These are phyloP conservation scores for Salvelinus alpinus DNA, from an alignment of 2,113 vertebrate genomes.

Conservation along the genomic window DNA sequence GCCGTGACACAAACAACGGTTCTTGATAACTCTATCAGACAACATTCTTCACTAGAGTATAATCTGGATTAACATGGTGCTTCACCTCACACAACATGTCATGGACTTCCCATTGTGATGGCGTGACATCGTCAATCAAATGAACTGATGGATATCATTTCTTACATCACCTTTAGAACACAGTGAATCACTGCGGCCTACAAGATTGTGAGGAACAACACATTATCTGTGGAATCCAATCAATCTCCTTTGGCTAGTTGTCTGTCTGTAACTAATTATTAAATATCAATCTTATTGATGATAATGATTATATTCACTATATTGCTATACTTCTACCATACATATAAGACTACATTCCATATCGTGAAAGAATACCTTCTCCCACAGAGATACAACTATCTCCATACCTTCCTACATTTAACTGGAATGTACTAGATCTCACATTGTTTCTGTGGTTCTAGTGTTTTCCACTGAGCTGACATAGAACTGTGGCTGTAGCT, in stretches of 20 bases:
- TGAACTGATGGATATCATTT: too few species aligned
- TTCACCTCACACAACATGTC: background rate
- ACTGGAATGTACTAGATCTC: background rate
- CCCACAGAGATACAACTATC: background rate
- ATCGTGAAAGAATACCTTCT: background rate
- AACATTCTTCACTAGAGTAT: too few species aligned
- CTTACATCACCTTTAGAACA: background rate
- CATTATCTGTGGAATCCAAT: background rate
- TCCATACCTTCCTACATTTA: background rate
- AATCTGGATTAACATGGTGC: background rate
- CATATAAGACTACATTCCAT: background rate
- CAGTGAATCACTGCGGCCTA: background rate
- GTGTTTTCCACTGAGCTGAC: constrained; percentile 63
- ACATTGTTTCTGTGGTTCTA: constrained; percentile 53
- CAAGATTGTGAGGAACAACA: background rate
- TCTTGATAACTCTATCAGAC: too few species aligned
- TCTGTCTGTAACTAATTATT: background rate
- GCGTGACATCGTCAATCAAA: background rate
- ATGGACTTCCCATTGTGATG: background rate
- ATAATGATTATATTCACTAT: background rate
- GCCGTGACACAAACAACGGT: too few species aligned
- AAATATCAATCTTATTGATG: background rate
- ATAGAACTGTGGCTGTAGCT: constrained; percentile 26
- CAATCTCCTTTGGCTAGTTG: background rate
- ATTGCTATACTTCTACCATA: background rate